Base-by-base conservation (phyloP, 2,797 vertebrate genomes). In the Sebastes hubbsi region DNA sequence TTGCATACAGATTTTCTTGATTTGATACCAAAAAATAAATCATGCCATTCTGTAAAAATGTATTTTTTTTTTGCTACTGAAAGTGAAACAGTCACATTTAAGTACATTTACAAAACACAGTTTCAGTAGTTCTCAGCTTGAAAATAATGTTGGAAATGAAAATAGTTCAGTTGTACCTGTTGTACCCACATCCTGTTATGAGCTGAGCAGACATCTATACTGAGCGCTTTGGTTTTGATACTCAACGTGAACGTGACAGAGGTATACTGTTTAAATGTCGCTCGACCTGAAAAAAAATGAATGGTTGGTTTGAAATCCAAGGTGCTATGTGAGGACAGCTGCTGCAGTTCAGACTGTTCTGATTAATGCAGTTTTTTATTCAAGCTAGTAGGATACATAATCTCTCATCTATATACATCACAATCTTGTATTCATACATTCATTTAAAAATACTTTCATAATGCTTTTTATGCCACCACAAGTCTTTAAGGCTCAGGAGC, bases 121-220 rank as follows among this genome's bases (percentile, higher is more conserved):
- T 80, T 82, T 80, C 76, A 91, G 42, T 7, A 34, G 32, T 72
- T 12, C 11, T 42, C 34, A n/a, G 20, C 61, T 52, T 74, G 60
- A 80, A 87, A 68, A 49, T 80, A 54, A 52, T 74, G 78, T 81
- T 87, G 80, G 68, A 88, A 81, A 84, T 75, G 58, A 89, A 93
- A 93, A 82, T 73, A 55, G 65, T 62, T 72, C 38, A 84, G 88
- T 91, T 86, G 83, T 86, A 90, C 72, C 75, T 75, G 68, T 58
- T 11, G 8, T 58, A 65, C 81, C 95, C 95, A 94, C 96, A 96
- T 96, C 95, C 96, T 96, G 95, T 96, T 96, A 91, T 95, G 80
- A 93, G 56, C 80, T 84, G 65, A 80, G 78, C 75, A 82, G 77
- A 70, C 72, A 60, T 34, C 46, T 79, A 34, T 73, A 84, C 65